Evolutionary conservation across 2,888 invertebrate species (phyloP).

Genomic region (Ctenicera cuprea): DNA sequence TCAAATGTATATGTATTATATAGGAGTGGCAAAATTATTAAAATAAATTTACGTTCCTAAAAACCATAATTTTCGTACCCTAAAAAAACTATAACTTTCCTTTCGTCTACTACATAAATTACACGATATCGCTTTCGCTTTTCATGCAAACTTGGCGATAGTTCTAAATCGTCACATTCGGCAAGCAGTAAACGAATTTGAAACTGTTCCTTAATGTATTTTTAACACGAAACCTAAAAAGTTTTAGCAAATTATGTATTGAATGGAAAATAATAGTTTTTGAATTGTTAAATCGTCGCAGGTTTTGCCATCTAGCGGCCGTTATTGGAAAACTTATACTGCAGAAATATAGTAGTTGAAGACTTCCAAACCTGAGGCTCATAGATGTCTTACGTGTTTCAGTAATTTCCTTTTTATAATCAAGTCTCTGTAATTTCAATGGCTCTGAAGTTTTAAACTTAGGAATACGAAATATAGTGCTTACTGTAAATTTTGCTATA

Average conservation of each 20-base stretch:
- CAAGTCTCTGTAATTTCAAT: no score
- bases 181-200: constrained; percentile 18
- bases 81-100: constrained; percentile 5
- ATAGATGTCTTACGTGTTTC: no score
- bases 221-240: constrained; percentile 27
- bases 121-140: constrained; percentile 12
- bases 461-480: no score
- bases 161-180: constrained; percentile 10
- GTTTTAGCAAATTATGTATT: constrained; percentile 8
- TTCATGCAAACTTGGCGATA: not conserved
- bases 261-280: not conserved
- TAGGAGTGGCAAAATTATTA: no score
- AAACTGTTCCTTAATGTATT: constrained; percentile 25
- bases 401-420: no score
- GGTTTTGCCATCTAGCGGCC: not conserved
- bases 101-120: constrained; percentile 11
- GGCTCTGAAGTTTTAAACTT: no score
- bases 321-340: not conserved
- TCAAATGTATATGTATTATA: no score
- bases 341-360: no score
- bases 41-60: not conserved
- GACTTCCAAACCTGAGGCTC: no score
- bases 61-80: constrained; percentile 7
- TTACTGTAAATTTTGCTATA: no score
- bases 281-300: not conserved